A percentile compares a stretch with the other conserved stretches of the same genome.
phyloP scores from a whole-genome alignment of 2,113 vertebrate species.

The Elephantulus edwardii region DNA sequence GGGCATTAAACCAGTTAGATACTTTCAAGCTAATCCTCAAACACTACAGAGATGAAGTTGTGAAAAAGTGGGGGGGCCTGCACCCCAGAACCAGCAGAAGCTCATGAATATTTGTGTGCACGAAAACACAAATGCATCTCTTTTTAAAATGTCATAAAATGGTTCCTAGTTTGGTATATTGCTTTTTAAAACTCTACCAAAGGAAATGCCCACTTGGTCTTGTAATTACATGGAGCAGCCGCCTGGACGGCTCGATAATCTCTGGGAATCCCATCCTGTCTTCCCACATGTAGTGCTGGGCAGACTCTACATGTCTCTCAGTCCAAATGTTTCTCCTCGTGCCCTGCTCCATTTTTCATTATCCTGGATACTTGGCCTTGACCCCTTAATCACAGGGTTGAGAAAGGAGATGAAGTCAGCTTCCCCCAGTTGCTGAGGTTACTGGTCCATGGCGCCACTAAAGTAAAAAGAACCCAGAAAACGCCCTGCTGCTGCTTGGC shows the following conservation, averaged over 20 bases:
- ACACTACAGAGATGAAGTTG: neutral
- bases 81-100: neutral
- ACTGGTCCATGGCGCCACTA: neutral
- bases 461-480: neutral
- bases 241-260: neutral
- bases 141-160: neutral
- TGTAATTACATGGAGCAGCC: neutral
- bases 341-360: neutral
- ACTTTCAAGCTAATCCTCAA: neutral
- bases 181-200: slow-evolving; percentile 5
- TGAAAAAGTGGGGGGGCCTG: neutral
- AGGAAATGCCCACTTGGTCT: neutral
- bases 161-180: neutral
- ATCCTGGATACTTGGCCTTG: neutral
- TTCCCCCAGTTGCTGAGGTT: neutral
- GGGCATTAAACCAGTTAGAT: neutral
- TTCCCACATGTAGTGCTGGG: neutral
- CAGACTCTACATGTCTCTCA: neutral
- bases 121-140: neutral
- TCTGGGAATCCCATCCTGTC: neutral
- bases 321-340: neutral
- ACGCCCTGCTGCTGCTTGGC: neutral
- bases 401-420: neutral
- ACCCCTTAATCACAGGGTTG: slow-evolving; percentile 40
- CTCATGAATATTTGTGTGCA: neutral